Conservation (phyloP, 2,888 invertebrate genomes). For the Caenorhabditis sp. region DNA sequence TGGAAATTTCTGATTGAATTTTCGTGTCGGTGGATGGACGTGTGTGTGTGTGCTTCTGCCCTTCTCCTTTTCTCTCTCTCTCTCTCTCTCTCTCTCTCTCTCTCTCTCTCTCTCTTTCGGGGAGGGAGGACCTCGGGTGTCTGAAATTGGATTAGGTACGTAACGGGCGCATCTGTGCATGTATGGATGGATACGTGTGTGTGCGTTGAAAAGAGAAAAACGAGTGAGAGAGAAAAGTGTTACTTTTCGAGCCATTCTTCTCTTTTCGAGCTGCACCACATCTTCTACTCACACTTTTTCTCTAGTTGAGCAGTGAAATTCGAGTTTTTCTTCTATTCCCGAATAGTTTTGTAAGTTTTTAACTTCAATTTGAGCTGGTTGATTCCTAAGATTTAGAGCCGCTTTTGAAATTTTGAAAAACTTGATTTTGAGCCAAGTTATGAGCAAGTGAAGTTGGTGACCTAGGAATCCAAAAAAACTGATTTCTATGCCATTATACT, state of each 20-base stretch:
- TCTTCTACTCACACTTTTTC: neutral
- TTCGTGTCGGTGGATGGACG: too few relatives aligned
- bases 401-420: neutral
- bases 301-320: too few relatives aligned
- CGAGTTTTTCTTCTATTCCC: neutral
- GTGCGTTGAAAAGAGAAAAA: neutral
- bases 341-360: neutral
- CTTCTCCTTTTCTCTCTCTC: too few relatives aligned
- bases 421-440: neutral
- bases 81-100: neutral
- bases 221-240: conserved; percentile 5
- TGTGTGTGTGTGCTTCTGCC: too few relatives aligned
- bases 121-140: conserved; percentile 8
- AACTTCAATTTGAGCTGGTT: too few relatives aligned
- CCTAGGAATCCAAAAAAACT: conserved; percentile 1
- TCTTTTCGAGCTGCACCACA: conserved; percentile 9
- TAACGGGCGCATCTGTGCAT: conserved; percentile 25
- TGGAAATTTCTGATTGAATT: conserved; percentile 54
- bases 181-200: conserved; percentile 4
- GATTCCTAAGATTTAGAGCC: too few relatives aligned
- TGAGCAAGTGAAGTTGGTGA: neutral
- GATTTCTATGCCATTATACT: too few relatives aligned
- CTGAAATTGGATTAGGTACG: conserved; percentile 59
- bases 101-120: neutral
- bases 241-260: conserved; percentile 37